Evolutionary conservation across 2,797 vertebrate genomes (phyloP).

Genomic region (Falco biarmicus): DNA sequence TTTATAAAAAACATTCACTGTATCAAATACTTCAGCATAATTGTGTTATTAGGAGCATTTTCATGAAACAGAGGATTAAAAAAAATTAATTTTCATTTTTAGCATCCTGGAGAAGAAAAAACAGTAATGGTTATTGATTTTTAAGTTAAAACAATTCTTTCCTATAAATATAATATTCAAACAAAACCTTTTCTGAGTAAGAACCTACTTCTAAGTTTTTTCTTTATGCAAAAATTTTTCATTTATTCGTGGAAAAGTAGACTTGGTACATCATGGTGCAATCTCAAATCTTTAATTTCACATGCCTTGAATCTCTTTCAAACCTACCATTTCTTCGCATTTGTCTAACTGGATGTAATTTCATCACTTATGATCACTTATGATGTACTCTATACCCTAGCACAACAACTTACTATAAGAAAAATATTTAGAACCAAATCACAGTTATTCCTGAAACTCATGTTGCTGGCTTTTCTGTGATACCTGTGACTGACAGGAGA

Average conservation of each 20-base stretch:
- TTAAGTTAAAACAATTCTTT: not conserved
- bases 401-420: not conserved
- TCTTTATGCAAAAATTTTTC: not conserved
- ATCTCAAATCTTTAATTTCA: not conserved
- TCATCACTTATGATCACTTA: not conserved
- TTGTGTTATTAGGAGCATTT: not conserved
- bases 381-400: not conserved
- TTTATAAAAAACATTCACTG: not conserved
- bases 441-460: not conserved
- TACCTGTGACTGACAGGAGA: not conserved
- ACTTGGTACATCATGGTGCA: not conserved
- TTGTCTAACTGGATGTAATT: not conserved
- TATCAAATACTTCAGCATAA: not conserved
- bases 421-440: not conserved
- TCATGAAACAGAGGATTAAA: not conserved
- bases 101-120: not conserved
- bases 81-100: not conserved
- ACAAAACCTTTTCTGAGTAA: not conserved
- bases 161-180: not conserved
- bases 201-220: not conserved
- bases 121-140: not conserved
- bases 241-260: not conserved
- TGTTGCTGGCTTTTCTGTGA: not conserved
- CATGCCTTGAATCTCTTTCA: not conserved
- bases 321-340: not conserved